These are phyloP conservation scores for Simalia tracyae DNA, from an alignment of 2,797 vertebrate genomes.

Conservation along the genomic window DNA sequence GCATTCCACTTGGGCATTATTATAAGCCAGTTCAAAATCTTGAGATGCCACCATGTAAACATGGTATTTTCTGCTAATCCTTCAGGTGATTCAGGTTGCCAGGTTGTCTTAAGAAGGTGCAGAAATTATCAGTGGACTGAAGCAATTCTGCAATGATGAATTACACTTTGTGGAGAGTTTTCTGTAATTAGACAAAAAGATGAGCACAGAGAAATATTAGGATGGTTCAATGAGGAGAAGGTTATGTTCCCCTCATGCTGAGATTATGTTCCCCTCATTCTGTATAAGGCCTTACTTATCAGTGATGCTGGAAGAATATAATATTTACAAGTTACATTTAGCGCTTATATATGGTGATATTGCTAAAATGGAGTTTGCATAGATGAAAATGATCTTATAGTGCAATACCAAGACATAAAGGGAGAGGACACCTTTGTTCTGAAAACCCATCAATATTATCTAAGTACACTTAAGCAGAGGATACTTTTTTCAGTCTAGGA, in stretches of 20 bases:
- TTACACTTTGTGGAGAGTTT: too few relatives aligned
- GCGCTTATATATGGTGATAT: neutral
- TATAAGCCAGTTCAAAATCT: too few relatives aligned
- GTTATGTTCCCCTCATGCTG: neutral
- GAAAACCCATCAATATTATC: neutral
- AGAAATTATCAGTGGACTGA: too few relatives aligned
- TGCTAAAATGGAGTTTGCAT: neutral
- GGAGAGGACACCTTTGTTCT: neutral
- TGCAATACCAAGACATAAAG: neutral
- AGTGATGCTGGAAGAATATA: neutral
- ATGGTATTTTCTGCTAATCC: too few relatives aligned
- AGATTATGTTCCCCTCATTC: neutral
- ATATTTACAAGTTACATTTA: neutral
- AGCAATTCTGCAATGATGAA: too few relatives aligned
- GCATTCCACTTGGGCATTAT: too few relatives aligned
- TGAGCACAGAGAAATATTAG: too few relatives aligned
- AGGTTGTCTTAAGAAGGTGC: too few relatives aligned
- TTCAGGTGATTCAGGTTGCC: too few relatives aligned
- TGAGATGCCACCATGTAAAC: too few relatives aligned
- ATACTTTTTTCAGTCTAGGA: neutral
- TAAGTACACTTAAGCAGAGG: neutral
- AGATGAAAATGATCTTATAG: neutral
- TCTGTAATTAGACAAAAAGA: too few relatives aligned
- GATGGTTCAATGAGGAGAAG: too few relatives aligned
- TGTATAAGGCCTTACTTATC: neutral